phyloP scores from a whole-genome alignment of 2,888 invertebrate species.

The Ormia ochracea region DNA sequence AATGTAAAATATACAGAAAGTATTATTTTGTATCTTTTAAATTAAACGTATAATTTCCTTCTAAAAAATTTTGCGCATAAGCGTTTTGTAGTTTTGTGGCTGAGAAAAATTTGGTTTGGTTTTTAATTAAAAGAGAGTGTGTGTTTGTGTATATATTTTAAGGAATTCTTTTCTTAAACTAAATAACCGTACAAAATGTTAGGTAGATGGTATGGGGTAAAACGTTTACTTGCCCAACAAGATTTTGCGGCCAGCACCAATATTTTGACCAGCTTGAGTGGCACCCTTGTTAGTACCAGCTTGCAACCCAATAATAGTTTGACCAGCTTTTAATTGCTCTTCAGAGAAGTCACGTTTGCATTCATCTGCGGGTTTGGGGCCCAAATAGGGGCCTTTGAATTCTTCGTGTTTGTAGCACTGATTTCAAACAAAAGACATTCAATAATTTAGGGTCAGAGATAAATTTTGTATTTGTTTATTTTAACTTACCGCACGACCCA shows the following conservation, averaged over 20 bases:
- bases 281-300: constrained; percentile 98
- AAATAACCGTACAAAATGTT: constrained; percentile 39
- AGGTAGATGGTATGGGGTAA: neutral
- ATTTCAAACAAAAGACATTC: neutral
- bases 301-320: constrained; percentile 94
- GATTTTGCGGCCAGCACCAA: constrained; percentile 93
- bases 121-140: constrained; percentile 29
- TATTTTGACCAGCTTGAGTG: constrained; percentile 92
- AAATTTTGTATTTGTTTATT: neutral
- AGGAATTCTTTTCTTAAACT: constrained; percentile 48
- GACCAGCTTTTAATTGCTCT: constrained; percentile 91
- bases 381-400: constrained; percentile 91
- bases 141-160: constrained; percentile 37
- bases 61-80: constrained; percentile 38
- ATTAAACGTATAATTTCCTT: constrained; percentile 30
- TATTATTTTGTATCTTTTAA: neutral
- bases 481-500: constrained; percentile 86
- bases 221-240: constrained; percentile 88
- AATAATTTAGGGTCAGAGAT: neutral
- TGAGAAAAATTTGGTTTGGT: constrained; percentile 4
- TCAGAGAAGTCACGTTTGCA: constrained; percentile 96
- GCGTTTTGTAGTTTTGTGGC: constrained; percentile 23
- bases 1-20: constrained; percentile 62
- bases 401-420: constrained; percentile 91
- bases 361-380: constrained; percentile 95